phyloP scores from a whole-genome alignment of 1,140 invertebrate genomes.

The Aphis craccivora region DNA sequence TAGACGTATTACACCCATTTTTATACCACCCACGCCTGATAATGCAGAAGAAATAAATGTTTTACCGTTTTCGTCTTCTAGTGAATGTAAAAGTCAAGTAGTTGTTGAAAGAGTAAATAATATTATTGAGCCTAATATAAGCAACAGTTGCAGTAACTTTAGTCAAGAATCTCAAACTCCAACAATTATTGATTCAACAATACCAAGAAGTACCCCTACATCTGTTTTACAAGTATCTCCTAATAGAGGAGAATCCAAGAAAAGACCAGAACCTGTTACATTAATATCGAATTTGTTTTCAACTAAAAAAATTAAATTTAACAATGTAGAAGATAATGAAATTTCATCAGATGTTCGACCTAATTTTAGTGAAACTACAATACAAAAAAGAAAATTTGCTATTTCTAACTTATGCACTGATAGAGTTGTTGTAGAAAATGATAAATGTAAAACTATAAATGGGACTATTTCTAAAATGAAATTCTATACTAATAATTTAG shows the following conservation, averaged over 20 bases:
- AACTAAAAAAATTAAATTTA: conserved; percentile 51
- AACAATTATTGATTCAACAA: conserved; percentile 54
- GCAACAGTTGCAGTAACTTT: conserved; percentile 65
- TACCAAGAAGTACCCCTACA: conserved; percentile 34
- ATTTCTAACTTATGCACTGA: not conserved
- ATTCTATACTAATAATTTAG: conserved; percentile 15
- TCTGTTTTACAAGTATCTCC: conserved; percentile 46
- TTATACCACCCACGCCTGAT: conserved; percentile 78
- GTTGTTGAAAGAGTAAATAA: conserved; percentile 82
- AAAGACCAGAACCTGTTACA: conserved; percentile 1
- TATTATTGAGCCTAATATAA: conserved; percentile 74
- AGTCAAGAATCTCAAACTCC: conserved; percentile 48
- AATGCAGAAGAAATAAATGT: conserved; percentile 66
- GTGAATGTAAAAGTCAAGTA: conserved; percentile 81
- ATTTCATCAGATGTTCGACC: not conserved
- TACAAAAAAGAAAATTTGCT: conserved; percentile 4
- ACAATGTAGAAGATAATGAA: conserved; percentile 19
- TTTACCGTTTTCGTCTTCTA: conserved; percentile 78
- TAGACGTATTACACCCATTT: conserved; percentile 94
- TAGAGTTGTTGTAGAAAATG: conserved; percentile 48
- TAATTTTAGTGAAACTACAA: not conserved
- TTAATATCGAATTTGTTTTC: conserved; percentile 4
- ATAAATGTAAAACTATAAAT: conserved; percentile 44
- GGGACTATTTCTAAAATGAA: conserved; percentile 31
- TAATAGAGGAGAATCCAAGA: conserved; percentile 39